Evolutionary conservation across 2,888 invertebrate species (phyloP).

Genomic region (Vesta saturnalis): DNA sequence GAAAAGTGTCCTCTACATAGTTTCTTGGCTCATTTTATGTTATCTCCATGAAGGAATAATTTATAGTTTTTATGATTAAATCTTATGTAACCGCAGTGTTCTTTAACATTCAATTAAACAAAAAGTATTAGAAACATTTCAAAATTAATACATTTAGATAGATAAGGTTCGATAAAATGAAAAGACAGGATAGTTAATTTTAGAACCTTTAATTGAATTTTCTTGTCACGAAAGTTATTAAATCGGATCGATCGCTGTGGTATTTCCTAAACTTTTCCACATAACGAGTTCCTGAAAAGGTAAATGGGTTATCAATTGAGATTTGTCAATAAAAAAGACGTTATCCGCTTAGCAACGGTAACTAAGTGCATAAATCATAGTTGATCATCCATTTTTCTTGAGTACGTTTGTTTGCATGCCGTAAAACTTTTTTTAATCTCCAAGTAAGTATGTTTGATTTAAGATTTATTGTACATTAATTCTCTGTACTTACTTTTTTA

Average conservation of each 20-base stretch:
- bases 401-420: background rate
- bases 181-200: too few relatives aligned
- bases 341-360: slow-evolving; percentile 3
- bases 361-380: slow-evolving; percentile 1
- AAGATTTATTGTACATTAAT: background rate
- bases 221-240: background rate
- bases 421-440: background rate
- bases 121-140: too few relatives aligned
- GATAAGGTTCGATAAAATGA: too few relatives aligned
- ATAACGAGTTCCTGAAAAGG: background rate
- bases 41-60: too few relatives aligned
- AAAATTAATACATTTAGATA: too few relatives aligned
- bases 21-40: too few relatives aligned
- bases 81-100: too few relatives aligned
- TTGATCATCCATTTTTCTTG: background rate
- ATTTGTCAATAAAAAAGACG: background rate
- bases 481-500: background rate
- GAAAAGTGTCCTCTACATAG: too few relatives aligned
- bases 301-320: slow-evolving; percentile 13
- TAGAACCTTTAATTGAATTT: too few relatives aligned
- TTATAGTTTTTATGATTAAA: too few relatives aligned
- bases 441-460: background rate
- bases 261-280: background rate
- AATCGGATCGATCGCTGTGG: slow-evolving; percentile 10
- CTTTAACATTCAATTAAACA: too few relatives aligned